Percentiles rank a stretch among this genome's conserved stretches.
Conservation (phyloP, 2,888 invertebrate genomes). For the Polylopha cassiicola region DNA sequence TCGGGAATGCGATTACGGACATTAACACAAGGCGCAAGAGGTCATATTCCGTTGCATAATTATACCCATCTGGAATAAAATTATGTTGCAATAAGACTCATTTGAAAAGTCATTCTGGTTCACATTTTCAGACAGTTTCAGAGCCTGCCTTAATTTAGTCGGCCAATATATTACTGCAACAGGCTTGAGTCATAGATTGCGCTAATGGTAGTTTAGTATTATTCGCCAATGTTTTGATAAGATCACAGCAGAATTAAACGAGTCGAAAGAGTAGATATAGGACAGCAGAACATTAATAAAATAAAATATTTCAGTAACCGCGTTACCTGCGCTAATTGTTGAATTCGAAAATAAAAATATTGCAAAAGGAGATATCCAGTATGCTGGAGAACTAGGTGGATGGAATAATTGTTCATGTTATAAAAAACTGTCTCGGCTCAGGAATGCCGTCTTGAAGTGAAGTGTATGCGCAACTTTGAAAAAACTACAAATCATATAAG, state of each 20-base stretch:
- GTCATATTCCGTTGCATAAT: conserved; percentile 2
- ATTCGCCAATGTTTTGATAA: conserved; percentile 12
- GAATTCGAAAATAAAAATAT: too few relatives aligned
- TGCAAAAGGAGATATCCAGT: too few relatives aligned
- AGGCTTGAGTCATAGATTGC: conserved; percentile 19
- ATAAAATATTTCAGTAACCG: too few relatives aligned
- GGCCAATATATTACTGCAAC: conserved; percentile 1
- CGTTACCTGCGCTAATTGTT: too few relatives aligned
- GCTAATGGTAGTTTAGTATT: conserved; percentile 16
- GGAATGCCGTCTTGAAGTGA: too few relatives aligned
- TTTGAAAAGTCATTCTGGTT: conserved; percentile 3
- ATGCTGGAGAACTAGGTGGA: too few relatives aligned
- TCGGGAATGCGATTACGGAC: conserved; percentile 9
- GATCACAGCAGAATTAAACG: conserved; percentile 15
- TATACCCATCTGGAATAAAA: conserved; percentile 7
- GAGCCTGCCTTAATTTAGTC: conserved; percentile 12
- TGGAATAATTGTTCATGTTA: too few relatives aligned
- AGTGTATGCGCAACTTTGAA: too few relatives aligned
- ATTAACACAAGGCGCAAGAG: conserved; percentile 12
- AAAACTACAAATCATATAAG: conserved; percentile 4
- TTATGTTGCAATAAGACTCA: conserved; percentile 17
- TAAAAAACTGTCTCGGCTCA: too few relatives aligned
- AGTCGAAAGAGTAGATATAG: conserved; percentile 17
- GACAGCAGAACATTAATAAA: too few relatives aligned
- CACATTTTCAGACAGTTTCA: conserved; percentile 12